Conservation (phyloP, 2,888 invertebrate species). For the Dendrolimus houi region DNA sequence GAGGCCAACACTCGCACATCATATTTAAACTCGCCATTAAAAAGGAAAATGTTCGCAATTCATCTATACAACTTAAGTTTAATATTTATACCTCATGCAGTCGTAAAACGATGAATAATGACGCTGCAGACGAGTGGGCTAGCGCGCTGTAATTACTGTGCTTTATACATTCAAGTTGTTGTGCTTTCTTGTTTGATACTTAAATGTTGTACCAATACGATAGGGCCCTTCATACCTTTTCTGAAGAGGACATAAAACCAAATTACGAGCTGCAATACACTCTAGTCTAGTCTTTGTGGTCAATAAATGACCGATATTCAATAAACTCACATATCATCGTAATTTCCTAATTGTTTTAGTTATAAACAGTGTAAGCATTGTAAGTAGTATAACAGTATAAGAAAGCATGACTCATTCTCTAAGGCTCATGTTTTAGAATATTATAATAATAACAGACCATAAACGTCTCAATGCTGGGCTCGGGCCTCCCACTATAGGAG, state of each 20-base stretch:
- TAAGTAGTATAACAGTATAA: no score
- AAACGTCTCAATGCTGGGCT: no score
- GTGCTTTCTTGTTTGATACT: constrained; percentile 65
- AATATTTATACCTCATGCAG: constrained; percentile 75
- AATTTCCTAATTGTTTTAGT: background rate
- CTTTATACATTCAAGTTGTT: constrained; percentile 58
- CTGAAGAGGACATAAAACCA: constrained; percentile 45
- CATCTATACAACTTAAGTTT: constrained; percentile 72
- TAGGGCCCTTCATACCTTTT: constrained; percentile 46
- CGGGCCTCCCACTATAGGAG: no score
- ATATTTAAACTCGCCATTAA: constrained; percentile 72
- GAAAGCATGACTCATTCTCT: no score
- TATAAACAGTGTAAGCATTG: background rate
- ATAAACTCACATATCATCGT: constrained; percentile 18
- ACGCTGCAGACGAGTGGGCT: constrained; percentile 69
- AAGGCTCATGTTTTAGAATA: no score
- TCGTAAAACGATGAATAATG: constrained; percentile 76
- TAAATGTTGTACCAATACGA: constrained; percentile 59
- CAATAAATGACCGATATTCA: constrained; percentile 37
- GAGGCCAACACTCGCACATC: constrained; percentile 57
- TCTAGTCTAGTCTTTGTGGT: constrained; percentile 17
- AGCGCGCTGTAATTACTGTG: constrained; percentile 71
- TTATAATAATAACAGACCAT: no score
- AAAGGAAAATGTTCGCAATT: constrained; percentile 73
- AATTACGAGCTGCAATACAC: constrained; percentile 44